A percentile compares a stretch with the other conserved stretches of the same genome.
These are phyloP conservation scores for Streblospio benedicti DNA, from an alignment of 1,140 invertebrate species.

Conservation along the genomic window DNA sequence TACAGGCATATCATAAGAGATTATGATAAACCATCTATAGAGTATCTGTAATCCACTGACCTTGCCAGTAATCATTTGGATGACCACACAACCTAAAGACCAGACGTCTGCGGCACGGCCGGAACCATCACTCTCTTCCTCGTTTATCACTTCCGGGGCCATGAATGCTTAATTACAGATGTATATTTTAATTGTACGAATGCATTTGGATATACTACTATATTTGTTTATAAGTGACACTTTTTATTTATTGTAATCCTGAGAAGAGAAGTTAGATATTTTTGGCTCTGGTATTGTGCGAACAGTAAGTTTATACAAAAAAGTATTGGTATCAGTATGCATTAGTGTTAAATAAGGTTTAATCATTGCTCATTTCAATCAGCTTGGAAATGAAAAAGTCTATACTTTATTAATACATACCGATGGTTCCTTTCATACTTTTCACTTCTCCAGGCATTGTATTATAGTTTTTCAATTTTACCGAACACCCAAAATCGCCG, in stretches of 20 bases:
- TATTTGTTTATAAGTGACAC: neutral
- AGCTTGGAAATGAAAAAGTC: no score
- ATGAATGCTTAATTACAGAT: slow-evolving; percentile 36
- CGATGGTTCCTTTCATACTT: slow-evolving; percentile 38
- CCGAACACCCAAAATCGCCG: slow-evolving; percentile 46
- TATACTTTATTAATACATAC: slow-evolving; percentile 20
- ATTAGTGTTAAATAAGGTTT: no score
- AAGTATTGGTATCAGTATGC: no score
- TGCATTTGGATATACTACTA: neutral
- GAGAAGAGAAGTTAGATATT: no score
- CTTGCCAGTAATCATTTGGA: slow-evolving; percentile 98
- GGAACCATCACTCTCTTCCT: slow-evolving; percentile 29
- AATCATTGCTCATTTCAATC: no score
- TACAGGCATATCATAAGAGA: neutral
- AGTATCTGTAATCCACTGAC: slow-evolving; percentile 24
- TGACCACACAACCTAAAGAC: slow-evolving; percentile 94
- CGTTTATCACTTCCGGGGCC: slow-evolving; percentile 60
- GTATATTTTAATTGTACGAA: neutral
- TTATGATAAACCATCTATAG: no score
- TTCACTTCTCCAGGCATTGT: slow-evolving; percentile 41
- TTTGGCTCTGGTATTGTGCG: no score
- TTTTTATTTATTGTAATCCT: neutral
- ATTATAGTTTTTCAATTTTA: slow-evolving; percentile 41
- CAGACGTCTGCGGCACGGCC: slow-evolving; percentile 75
- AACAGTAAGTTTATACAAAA: no score